These are phyloP conservation scores for Synanthedon vespiformis DNA, from an alignment of 2,888 invertebrate genomes.

Conservation along the genomic window DNA sequence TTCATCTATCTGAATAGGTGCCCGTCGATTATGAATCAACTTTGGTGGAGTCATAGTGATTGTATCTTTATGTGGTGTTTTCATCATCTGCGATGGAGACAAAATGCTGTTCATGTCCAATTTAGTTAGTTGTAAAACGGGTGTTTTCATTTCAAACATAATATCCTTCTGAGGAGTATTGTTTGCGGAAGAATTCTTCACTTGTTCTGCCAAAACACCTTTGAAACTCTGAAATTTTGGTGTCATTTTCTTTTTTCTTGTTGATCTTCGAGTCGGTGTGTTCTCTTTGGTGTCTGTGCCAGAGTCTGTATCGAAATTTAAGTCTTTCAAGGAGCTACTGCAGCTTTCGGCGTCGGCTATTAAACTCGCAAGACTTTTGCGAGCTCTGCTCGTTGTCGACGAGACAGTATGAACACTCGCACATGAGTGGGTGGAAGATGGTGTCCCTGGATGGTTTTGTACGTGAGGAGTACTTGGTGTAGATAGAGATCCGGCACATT, in stretches of 20 bases:
- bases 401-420: slow-evolving; percentile 50
- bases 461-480: slow-evolving; percentile 55
- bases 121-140: slow-evolving; percentile 44
- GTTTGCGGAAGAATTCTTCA: slow-evolving; percentile 24
- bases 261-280: slow-evolving; percentile 46
- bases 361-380: slow-evolving; percentile 55
- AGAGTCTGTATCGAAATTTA: slow-evolving; percentile 60
- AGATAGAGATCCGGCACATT: slow-evolving; percentile 41
- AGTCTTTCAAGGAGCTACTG: slow-evolving; percentile 62
- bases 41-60: slow-evolving; percentile 47
- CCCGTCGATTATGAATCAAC: slow-evolving; percentile 39
- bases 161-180: slow-evolving; percentile 1
- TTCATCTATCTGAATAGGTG: slow-evolving; percentile 42
- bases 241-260: slow-evolving; percentile 33
- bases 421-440: slow-evolving; percentile 57
- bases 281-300: slow-evolving; percentile 61
- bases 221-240: slow-evolving; percentile 51
- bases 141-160: slow-evolving; percentile 32
- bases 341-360: slow-evolving; percentile 65
- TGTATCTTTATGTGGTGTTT: slow-evolving; percentile 52
- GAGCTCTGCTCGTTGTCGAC: slow-evolving; percentile 54
- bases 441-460: slow-evolving; percentile 50
- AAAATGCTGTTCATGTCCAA: slow-evolving; percentile 36
- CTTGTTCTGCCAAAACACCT: slow-evolving; percentile 50
- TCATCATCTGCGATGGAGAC: slow-evolving; percentile 52